Conservation (phyloP, 2,888 invertebrate species). For the Drosophila sordidula region DNA sequence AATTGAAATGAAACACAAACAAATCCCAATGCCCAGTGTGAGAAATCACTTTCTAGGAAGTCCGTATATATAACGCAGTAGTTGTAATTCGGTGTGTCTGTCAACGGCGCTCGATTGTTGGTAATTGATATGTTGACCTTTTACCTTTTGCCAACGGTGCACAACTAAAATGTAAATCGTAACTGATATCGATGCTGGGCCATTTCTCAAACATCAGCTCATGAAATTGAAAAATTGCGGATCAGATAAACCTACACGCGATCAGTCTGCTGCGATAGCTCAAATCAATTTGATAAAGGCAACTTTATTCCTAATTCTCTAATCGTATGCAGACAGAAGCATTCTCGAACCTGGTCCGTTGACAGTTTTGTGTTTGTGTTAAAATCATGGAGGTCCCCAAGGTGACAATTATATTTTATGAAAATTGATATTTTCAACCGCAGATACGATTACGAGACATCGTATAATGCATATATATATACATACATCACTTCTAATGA, state of each 20-base stretch:
- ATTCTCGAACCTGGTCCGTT: constrained; percentile 28
- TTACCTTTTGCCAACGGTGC: constrained; percentile 40
- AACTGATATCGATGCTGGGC: constrained; percentile 66
- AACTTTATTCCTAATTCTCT: background rate
- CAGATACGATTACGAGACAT: constrained; percentile 37
- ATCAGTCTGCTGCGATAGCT: constrained; percentile 6
- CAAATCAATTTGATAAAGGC: constrained; percentile 29
- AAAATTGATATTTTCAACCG: constrained; percentile 71
- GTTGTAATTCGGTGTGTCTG: constrained; percentile 50
- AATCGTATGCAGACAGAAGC: constrained; percentile 29
- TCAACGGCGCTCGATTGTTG: constrained; percentile 68
- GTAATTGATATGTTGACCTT: constrained; percentile 80
- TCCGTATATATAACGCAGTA: constrained; percentile 1
- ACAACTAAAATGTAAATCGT: constrained; percentile 73
- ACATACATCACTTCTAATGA: constrained; percentile 25
- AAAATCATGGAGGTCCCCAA: constrained; percentile 42
- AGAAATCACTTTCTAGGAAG: constrained; percentile 78
- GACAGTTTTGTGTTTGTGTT: constrained; percentile 57
- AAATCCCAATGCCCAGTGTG: constrained; percentile 70
- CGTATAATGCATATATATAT: background rate
- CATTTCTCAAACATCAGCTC: constrained; percentile 75
- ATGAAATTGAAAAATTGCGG: constrained; percentile 77
- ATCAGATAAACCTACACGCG: constrained; percentile 62
- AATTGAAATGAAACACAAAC: constrained; percentile 80
- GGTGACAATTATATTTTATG: constrained; percentile 75